phyloP scores from a whole-genome alignment of 2,888 invertebrate species.

The Pherbina coryleti region DNA sequence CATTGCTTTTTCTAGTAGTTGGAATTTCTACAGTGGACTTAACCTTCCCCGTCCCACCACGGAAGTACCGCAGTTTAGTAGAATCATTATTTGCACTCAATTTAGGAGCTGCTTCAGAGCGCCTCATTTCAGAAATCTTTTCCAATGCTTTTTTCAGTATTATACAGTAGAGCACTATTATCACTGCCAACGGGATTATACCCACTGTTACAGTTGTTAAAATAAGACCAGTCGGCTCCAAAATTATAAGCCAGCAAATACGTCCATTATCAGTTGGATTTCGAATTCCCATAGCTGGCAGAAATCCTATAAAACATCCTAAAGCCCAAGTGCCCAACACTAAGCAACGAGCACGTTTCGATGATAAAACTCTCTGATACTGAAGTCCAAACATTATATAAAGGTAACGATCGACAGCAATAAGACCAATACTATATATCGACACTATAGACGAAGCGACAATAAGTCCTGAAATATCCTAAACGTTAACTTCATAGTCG shows the following conservation, averaged over 20 bases:
- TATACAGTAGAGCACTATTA: constrained; percentile 72
- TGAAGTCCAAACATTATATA: constrained; percentile 77
- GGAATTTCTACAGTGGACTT: constrained; percentile 19
- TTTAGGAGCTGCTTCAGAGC: constrained; percentile 58
- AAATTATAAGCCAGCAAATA: constrained; percentile 73
- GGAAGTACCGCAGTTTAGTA: constrained; percentile 59
- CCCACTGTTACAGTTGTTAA: constrained; percentile 73
- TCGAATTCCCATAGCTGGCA: constrained; percentile 75
- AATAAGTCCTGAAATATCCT: constrained; percentile 71
- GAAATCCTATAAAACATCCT: constrained; percentile 73
- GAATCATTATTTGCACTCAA: constrained; percentile 55
- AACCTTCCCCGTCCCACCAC: constrained; percentile 48
- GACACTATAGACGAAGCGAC: constrained; percentile 76
- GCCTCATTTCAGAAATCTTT: constrained; percentile 71
- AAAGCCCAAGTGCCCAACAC: constrained; percentile 74
- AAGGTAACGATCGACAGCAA: constrained; percentile 76
- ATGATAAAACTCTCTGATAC: constrained; percentile 75
- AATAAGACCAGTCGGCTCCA: constrained; percentile 73
- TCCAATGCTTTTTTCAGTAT: constrained; percentile 74
- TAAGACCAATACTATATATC: constrained; percentile 75
- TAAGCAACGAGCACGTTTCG: constrained; percentile 72
- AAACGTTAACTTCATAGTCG: neutral
- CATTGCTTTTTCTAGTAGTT: neutral
- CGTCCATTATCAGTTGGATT: constrained; percentile 71
- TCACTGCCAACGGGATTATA: constrained; percentile 70